Conservation (phyloP, 2,797 vertebrate species). For the Anomalospiza imberbis region DNA sequence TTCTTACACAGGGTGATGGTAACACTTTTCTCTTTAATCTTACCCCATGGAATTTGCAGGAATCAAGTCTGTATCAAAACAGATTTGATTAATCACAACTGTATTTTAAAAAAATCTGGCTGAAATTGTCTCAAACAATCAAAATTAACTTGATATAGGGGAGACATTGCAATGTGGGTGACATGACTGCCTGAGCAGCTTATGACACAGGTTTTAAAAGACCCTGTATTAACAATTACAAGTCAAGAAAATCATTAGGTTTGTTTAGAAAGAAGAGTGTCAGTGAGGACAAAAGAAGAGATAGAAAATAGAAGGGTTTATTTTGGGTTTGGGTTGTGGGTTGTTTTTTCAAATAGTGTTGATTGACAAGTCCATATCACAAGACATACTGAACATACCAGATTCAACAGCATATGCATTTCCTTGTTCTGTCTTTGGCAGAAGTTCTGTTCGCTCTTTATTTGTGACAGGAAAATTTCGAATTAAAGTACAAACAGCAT, state of each 20-base stretch:
- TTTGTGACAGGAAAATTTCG: conserved; percentile 86
- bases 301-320: rapidly evolving
- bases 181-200: background rate
- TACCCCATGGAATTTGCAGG: background rate
- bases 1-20: background rate
- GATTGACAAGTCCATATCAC: background rate
- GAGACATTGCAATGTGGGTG: background rate
- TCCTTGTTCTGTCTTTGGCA: conserved; percentile 77
- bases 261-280: background rate
- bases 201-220: background rate
- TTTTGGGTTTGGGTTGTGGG: background rate
- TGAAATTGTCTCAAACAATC: background rate
- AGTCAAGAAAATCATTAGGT: background rate
- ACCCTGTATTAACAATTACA: background rate
- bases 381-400: conserved; percentile 70
- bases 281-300: background rate
- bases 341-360: background rate
- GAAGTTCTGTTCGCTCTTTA: conserved; percentile 84
- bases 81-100: background rate
- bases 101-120: background rate
- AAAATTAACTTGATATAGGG: background rate
- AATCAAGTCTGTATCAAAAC: background rate
- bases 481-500: conserved; percentile 77
- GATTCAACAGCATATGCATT: conserved; percentile 69
- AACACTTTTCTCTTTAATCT: background rate